Evolutionary conservation across 2,797 vertebrate species (phyloP).

Genomic region (Sarcophilus harrisii): DNA sequence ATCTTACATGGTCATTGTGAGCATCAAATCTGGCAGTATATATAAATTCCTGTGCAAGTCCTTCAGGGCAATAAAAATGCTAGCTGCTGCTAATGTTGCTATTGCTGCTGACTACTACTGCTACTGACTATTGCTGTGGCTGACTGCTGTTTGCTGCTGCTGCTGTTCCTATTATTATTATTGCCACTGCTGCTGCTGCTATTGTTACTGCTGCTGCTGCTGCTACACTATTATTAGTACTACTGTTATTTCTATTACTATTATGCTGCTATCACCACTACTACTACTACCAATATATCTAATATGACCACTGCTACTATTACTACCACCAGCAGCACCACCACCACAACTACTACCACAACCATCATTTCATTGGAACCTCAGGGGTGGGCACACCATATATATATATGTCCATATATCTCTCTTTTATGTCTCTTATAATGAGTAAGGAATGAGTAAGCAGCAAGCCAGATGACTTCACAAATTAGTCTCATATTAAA

Average conservation of each 20-base stretch:
- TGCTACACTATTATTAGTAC: too few species aligned
- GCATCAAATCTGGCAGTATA: not conserved
- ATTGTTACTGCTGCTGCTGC: too few species aligned
- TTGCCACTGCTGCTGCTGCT: too few species aligned
- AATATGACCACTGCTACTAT: not conserved
- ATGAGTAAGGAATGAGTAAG: not conserved
- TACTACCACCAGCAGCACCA: too few species aligned
- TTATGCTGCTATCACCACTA: too few species aligned
- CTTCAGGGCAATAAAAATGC: not conserved
- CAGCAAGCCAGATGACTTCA: not conserved
- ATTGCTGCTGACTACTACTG: too few species aligned
- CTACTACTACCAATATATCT: too few species aligned
- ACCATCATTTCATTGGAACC: not conserved
- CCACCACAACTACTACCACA: not conserved
- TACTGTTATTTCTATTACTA: too few species aligned
- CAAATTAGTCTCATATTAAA: slow-evolving; percentile 23
- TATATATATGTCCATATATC: not conserved
- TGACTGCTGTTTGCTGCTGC: too few species aligned
- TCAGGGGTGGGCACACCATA: not conserved
- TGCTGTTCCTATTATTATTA: too few species aligned
- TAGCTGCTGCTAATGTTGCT: too few species aligned
- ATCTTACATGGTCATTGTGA: not conserved
- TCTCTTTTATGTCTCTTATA: not conserved
- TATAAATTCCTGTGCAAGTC: not conserved
- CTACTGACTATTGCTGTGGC: too few species aligned